These are phyloP conservation scores for Girardinus metallicus DNA, from an alignment of 2,797 vertebrate species.

Conservation along the genomic window DNA sequence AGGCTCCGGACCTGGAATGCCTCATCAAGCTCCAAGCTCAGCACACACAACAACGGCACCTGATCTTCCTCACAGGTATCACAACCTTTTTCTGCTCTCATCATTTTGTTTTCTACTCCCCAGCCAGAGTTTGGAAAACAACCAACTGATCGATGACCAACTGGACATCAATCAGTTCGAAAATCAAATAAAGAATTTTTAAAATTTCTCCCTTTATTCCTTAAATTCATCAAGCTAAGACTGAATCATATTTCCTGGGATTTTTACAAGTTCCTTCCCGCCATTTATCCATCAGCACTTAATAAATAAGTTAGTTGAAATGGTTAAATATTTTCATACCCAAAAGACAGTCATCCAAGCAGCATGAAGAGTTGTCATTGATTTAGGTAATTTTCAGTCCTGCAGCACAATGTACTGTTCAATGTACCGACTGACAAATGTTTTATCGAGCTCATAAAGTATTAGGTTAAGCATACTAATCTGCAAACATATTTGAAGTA, in stretches of 20 bases:
- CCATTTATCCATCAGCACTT: background rate
- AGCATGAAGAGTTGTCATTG: background rate
- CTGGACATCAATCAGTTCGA: too few species aligned
- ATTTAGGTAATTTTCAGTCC: background rate
- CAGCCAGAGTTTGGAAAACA: background rate
- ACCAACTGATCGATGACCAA: background rate
- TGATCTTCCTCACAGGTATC: slow-evolving; percentile 95
- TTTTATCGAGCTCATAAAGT: background rate
- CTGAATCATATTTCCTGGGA: background rate
- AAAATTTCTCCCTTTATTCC: background rate
- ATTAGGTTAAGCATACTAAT: background rate
- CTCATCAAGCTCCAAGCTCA: slow-evolving; percentile 94
- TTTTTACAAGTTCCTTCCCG: background rate
- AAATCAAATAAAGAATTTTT: background rate
- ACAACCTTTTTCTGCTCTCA: background rate
- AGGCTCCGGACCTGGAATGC: slow-evolving; percentile 94
- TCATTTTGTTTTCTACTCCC: background rate
- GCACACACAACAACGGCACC: slow-evolving; percentile 92
- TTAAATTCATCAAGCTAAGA: background rate
- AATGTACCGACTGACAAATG: background rate
- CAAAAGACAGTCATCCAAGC: background rate
- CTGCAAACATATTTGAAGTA: background rate
- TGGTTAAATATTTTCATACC: too few species aligned
- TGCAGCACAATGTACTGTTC: background rate
- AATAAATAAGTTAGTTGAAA: background rate